These are phyloP conservation scores for Habroteleia sp. DNA, from an alignment of 2,888 invertebrate genomes.

Conservation along the genomic window DNA sequence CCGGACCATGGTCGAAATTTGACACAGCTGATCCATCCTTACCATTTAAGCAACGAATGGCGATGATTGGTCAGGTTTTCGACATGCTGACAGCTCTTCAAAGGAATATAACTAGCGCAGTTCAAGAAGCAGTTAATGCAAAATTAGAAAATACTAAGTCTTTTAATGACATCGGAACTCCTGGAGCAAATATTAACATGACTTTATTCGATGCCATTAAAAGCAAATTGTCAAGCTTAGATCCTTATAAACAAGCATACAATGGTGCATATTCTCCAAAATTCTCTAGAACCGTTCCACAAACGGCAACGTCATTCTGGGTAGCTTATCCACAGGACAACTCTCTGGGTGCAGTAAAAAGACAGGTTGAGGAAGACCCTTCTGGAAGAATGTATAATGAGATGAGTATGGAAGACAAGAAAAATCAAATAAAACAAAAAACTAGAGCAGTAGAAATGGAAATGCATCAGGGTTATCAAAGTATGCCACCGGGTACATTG, in stretches of 20 bases:
- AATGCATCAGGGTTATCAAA: conserved; percentile 79
- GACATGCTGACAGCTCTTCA: conserved; percentile 77
- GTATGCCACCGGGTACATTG: conserved; percentile 76
- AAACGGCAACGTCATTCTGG: conserved; percentile 69
- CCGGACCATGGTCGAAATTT: conserved; percentile 68
- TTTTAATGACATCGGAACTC: conserved; percentile 7
- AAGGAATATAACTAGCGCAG: conserved; percentile 71
- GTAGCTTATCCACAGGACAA: conserved; percentile 66
- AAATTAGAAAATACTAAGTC: conserved; percentile 15
- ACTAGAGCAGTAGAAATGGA: conserved; percentile 75
- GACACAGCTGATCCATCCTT: conserved; percentile 70
- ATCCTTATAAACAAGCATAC: conserved; percentile 17
- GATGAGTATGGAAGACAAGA: conserved; percentile 14
- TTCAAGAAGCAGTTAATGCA: conserved; percentile 36
- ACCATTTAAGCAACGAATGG: conserved; percentile 76
- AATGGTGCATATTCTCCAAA: conserved; percentile 31
- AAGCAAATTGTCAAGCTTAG: conserved; percentile 67
- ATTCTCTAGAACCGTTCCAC: conserved; percentile 58
- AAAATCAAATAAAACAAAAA: conserved; percentile 53
- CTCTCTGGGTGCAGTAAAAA: conserved; percentile 55
- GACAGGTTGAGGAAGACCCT: conserved; percentile 65
- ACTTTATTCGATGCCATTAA: conserved; percentile 74
- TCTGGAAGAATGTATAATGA: conserved; percentile 28
- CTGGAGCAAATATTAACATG: conserved; percentile 63
- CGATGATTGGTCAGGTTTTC: conserved; percentile 75